A percentile compares a stretch with the other conserved stretches of the same genome.
Conservation (phyloP, 1,140 invertebrate genomes). For the Hyposmocoma kahamanoa region DNA sequence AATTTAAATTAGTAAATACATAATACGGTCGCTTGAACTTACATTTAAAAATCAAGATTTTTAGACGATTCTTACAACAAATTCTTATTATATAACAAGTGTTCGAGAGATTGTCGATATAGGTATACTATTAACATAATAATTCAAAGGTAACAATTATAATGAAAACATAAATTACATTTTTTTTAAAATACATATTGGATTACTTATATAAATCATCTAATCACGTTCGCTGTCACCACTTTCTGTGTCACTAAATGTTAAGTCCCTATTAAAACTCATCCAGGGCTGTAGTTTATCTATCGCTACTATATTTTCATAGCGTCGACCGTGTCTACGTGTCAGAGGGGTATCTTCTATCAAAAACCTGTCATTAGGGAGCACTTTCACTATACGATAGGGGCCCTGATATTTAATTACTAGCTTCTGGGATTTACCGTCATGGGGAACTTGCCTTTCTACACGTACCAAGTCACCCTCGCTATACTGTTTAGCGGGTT, state of each 20-base stretch:
- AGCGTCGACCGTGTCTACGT: neutral
- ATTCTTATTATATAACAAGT: no score
- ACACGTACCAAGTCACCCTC: constrained; percentile 20
- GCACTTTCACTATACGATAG: constrained; percentile 16
- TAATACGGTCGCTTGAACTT: no score
- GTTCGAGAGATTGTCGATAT: no score
- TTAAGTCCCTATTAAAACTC: neutral
- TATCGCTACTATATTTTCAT: neutral
- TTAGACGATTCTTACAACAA: no score
- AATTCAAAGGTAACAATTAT: no score
- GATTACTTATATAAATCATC: neutral
- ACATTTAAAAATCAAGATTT: no score
- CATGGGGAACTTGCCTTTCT: constrained; percentile 13
- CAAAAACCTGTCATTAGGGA: neutral
- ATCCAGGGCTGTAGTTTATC: neutral
- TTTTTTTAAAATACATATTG: no score
- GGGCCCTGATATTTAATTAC: constrained; percentile 22
- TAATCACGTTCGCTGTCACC: neutral
- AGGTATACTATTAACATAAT: no score
- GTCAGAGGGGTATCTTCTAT: neutral
- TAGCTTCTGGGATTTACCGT: constrained; percentile 25
- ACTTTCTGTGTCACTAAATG: neutral
- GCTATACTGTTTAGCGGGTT: constrained; percentile 9
- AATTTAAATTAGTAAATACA: no score
- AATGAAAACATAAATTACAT: no score